Conservation (phyloP, 1,140 invertebrate genomes). For the Drosophila tristis region DNA sequence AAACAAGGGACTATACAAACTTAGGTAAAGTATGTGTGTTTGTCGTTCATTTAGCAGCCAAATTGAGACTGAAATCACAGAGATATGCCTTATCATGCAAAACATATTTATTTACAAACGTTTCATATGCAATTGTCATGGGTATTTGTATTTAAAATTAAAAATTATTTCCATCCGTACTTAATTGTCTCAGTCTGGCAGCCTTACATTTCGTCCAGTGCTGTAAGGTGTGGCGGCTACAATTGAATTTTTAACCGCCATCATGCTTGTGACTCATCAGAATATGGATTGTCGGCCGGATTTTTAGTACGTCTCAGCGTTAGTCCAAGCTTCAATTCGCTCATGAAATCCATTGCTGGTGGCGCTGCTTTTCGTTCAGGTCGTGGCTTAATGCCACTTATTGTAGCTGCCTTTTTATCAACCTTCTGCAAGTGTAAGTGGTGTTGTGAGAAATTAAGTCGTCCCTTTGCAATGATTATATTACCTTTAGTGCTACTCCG, state of each 20-base stretch:
- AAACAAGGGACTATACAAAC: neutral
- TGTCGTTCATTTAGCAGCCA: too few species aligned
- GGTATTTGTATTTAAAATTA: slow-evolving; percentile 23
- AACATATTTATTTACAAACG: slow-evolving; percentile 40
- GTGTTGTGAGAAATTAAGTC: neutral
- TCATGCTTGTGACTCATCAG: slow-evolving; percentile 67
- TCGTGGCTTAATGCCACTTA: slow-evolving; percentile 68
- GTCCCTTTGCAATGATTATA: neutral
- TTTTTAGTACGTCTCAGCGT: slow-evolving; percentile 68
- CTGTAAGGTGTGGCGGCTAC: slow-evolving; percentile 3
- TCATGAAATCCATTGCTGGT: slow-evolving; percentile 60
- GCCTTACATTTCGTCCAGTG: slow-evolving; percentile 12
- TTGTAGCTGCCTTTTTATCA: slow-evolving; percentile 71
- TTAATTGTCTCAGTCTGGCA: slow-evolving; percentile 30
- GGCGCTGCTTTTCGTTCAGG: slow-evolving; percentile 60
- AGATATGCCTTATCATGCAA: slow-evolving; percentile 16
- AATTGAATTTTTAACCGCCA: slow-evolving; percentile 25
- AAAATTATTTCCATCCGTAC: slow-evolving; percentile 5
- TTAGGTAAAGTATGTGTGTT: too few species aligned
- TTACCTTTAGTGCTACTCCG: slow-evolving; percentile 70
- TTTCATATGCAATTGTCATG: slow-evolving; percentile 33
- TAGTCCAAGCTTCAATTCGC: slow-evolving; percentile 72
- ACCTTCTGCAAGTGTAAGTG: slow-evolving; percentile 59
- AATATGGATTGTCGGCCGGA: slow-evolving; percentile 63
- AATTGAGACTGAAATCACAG: neutral